Conservation (phyloP, 92 coral and sea anemone genomes). For the Porites evermanni region DNA sequence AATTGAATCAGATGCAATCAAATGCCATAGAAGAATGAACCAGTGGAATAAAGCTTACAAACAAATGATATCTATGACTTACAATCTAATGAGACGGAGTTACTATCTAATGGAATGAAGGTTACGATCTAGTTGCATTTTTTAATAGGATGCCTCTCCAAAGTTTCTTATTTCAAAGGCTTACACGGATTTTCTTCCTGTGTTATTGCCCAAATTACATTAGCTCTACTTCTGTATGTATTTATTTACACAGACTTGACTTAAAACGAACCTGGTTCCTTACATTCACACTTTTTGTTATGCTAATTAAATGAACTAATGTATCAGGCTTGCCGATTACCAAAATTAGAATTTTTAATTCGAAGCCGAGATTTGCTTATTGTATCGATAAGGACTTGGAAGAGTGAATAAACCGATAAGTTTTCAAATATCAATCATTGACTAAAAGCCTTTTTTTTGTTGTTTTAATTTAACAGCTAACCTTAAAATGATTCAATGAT, state of each 20-base stretch:
- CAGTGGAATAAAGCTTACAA: no score
- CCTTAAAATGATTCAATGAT: no score
- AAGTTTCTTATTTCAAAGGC: not conserved
- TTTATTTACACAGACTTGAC: constrained; percentile 7
- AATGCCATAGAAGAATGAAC: no score
- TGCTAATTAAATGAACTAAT: constrained; percentile 11
- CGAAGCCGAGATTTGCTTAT: not conserved
- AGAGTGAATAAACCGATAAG: no score
- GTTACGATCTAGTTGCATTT: no score
- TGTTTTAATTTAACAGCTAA: no score
- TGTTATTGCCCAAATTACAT: not conserved
- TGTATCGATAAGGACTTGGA: not conserved
- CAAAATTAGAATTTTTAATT: not conserved
- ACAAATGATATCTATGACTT: no score
- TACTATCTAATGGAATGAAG: no score
- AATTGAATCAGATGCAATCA: no score
- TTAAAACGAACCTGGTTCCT: constrained; percentile 18
- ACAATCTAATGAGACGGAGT: no score
- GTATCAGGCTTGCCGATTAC: not conserved
- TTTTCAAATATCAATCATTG: no score
- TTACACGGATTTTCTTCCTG: not conserved
- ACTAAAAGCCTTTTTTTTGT: no score
- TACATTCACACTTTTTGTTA: constrained; percentile 11
- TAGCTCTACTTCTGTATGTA: not conserved
- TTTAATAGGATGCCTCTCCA: not conserved